A percentile compares a stretch with the other conserved stretches of the same genome.
Conservation (phyloP, 2,797 vertebrate genomes). For the Harpagifer antarcticus region DNA sequence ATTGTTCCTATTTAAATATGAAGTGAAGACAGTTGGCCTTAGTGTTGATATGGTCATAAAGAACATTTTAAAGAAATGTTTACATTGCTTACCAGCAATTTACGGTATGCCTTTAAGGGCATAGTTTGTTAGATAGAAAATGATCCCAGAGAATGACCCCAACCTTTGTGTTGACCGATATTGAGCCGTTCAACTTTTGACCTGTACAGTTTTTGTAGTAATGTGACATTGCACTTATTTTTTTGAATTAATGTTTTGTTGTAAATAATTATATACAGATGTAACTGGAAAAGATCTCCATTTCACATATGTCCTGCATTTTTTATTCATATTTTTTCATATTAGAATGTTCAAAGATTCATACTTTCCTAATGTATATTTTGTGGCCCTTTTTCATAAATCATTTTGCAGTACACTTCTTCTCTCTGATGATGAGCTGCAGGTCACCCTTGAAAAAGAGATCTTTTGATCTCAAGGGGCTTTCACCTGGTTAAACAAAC, state of each 20-base stretch:
- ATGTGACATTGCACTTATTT: conserved; percentile 70
- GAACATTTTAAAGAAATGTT: conserved; percentile 16
- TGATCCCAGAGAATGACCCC: conserved; percentile 28
- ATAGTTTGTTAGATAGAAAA: conserved; percentile 17
- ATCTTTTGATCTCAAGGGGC: too few relatives aligned
- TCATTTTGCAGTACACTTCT: neutral
- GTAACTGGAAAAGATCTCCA: conserved; percentile 36
- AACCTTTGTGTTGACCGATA: conserved; percentile 45
- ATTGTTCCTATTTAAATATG: neutral
- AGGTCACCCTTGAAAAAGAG: too few relatives aligned
- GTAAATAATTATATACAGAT: conserved; percentile 63
- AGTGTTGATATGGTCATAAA: conserved; percentile 14
- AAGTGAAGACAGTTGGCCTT: conserved; percentile 12
- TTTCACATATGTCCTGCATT: conserved; percentile 15
- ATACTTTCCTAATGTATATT: conserved; percentile 13
- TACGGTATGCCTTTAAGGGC: neutral
- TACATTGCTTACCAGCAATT: conserved; percentile 1
- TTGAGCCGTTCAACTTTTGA: conserved; percentile 40
- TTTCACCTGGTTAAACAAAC: too few relatives aligned
- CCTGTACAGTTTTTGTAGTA: conserved; percentile 42
- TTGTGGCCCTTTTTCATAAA: conserved; percentile 1
- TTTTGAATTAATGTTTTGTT: conserved; percentile 37
- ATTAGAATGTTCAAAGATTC: neutral
- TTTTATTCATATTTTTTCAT: conserved; percentile 13
- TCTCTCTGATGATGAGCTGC: neutral